A percentile compares a stretch with the other conserved stretches of the same genome.
phyloP scores from a whole-genome alignment of 2,113 vertebrate species.

The Crocuta crocuta region DNA sequence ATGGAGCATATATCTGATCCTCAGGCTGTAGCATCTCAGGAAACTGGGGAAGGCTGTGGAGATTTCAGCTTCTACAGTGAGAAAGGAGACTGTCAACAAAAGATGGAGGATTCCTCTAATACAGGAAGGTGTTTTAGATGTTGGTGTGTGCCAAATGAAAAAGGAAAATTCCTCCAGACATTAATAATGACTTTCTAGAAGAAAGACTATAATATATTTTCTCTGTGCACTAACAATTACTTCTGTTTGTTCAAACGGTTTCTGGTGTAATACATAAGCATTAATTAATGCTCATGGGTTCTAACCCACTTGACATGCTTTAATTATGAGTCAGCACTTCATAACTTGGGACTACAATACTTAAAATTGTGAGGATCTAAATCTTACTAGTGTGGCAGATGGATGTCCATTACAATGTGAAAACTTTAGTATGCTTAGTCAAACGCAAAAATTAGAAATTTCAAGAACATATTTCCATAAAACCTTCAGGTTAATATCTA shows the following conservation, averaged over 20 bases:
- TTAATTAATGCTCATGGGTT: conserved; percentile 65
- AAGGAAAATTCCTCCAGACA: neutral
- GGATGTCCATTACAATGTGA: conserved; percentile 38
- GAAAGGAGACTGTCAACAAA: neutral
- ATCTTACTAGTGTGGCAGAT: conserved; percentile 38
- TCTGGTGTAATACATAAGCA: conserved; percentile 11
- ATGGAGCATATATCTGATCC: neutral
- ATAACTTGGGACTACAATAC: conserved; percentile 27
- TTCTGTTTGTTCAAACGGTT: conserved; percentile 13
- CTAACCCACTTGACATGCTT: conserved; percentile 22
- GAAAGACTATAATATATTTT: neutral
- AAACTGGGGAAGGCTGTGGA: neutral
- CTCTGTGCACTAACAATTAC: neutral
- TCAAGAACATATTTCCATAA: conserved; percentile 64
- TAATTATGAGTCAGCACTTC: conserved; percentile 46
- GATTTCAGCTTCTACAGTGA: neutral
- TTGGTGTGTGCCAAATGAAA: neutral
- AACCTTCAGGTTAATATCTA: conserved; percentile 47
- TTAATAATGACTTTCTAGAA: neutral
- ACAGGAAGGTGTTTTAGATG: neutral
- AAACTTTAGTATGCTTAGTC: conserved; percentile 6
- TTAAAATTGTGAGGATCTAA: conserved; percentile 51
- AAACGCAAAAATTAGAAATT: conserved; percentile 59
- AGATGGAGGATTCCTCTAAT: neutral
- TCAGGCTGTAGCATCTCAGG: neutral